Base-by-base conservation (phyloP, 2,797 vertebrate genomes). In the Coccyzus lansbergi region DNA sequence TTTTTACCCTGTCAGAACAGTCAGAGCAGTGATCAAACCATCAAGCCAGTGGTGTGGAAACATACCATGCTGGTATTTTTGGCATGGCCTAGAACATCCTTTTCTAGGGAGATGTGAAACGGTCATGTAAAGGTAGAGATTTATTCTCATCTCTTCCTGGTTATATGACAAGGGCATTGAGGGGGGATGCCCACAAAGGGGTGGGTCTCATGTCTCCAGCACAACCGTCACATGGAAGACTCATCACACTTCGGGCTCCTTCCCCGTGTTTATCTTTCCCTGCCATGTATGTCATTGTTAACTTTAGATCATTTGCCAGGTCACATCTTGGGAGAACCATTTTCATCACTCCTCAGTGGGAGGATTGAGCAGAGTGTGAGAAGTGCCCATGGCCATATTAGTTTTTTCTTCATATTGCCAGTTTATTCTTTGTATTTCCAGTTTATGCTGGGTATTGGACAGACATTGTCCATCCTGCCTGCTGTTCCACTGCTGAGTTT, bases 1-100 rank as follows among this genome's bases (percentile, higher is more conserved):
- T 95, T 92, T 95, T 93, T 87, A 90, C 70, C 52, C 83, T 91
- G 92, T 95, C 95, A 90, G 77, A 86, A 71, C 63, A 93, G 80
- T 92, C 59, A 80, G 81, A 88, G 34, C 49, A 88, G 64, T 0
- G 4, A 93, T 96, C 80, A 93, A 77, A 83, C 84, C 62, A 46
- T 59, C 1, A 8, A 87, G 51, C 72, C 76, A 95, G 84, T 88
- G 93, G 82, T 24, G 60, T 94, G 94, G 89, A 96, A 95, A 91
- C 51, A 83, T 4, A 3, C 48, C 15, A 56, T 20, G 52, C 56
- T 86, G 83, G 70, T 96, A 91, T 94, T 92, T 95, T 94, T 95
- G 89, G 63, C 3, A 0, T 90, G 85, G 48, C 90, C 95, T 86
- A 93, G 84, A 95, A 86, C 82, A 92, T 93, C 82, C 44, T 93